These are phyloP conservation scores for Buteo buteo DNA, from an alignment of 2,113 vertebrate genomes.

Conservation along the genomic window DNA sequence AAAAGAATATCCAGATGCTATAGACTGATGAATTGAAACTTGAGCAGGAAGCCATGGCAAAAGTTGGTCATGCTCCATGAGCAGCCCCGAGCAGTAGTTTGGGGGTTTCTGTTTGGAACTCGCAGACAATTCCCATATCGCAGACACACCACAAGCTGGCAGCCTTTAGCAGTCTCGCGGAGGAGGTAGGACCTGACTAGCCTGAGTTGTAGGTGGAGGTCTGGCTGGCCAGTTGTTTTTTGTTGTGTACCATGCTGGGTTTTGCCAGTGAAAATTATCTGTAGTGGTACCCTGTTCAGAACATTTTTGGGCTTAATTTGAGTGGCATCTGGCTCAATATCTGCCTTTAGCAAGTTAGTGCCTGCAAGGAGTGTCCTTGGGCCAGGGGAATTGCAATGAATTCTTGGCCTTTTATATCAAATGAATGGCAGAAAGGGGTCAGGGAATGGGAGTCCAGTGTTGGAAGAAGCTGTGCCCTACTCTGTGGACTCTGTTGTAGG, in stretches of 20 bases:
- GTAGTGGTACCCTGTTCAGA: not conserved
- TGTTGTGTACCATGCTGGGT: not conserved
- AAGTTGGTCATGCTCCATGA: accelerated
- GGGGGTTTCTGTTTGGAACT: not conserved
- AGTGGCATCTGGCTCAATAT: not conserved
- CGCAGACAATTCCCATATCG: accelerated
- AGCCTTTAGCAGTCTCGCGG: not conserved
- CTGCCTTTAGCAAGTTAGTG: not conserved
- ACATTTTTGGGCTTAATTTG: not conserved
- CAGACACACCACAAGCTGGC: conserved; percentile 31
- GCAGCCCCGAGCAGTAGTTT: not conserved
- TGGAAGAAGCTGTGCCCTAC: not conserved
- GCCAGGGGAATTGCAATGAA: not conserved
- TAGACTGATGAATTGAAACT: accelerated
- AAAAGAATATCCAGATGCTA: not conserved
- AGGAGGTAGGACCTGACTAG: not conserved
- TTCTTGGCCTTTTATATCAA: not conserved
- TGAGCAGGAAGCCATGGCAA: not conserved
- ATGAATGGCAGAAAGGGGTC: not conserved
- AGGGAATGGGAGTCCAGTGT: not conserved
- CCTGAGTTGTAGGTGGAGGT: accelerated
- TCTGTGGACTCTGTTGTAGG: not conserved
- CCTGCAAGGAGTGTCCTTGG: not conserved
- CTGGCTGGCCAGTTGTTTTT: not conserved
- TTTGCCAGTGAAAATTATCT: not conserved